Evolutionary conservation across 2,888 invertebrate species (phyloP).

Genomic region (Drepana falcataria): DNA sequence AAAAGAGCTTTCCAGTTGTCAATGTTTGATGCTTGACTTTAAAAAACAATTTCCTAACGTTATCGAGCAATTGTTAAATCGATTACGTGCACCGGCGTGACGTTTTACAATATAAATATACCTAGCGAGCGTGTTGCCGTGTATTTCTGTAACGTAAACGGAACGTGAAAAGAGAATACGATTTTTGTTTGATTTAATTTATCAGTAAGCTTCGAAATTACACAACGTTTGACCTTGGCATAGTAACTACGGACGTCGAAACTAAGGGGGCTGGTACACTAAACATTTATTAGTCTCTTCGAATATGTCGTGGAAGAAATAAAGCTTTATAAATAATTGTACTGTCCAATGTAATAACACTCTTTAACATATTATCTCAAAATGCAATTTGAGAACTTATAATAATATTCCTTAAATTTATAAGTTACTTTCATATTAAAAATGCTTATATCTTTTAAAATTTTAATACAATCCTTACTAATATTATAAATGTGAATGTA

Average conservation of each 20-base stretch:
- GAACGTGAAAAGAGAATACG: constrained; percentile 15
- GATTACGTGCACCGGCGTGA: constrained; percentile 1
- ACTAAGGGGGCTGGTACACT: constrained; percentile 15
- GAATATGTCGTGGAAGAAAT: background rate
- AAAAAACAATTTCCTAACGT: background rate
- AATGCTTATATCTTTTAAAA: too few relatives aligned
- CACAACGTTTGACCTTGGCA: constrained; percentile 59
- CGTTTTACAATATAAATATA: constrained; percentile 1
- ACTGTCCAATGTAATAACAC: too few relatives aligned
- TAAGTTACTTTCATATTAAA: too few relatives aligned
- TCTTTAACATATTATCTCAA: too few relatives aligned
- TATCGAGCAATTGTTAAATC: background rate
- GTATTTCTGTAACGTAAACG: constrained; percentile 1
- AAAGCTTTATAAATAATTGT: too few relatives aligned
- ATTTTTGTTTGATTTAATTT: constrained; percentile 37
- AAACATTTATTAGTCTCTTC: constrained; percentile 10
- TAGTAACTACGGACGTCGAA: constrained; percentile 39
- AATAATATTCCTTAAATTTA: too few relatives aligned
- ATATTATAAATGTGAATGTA: too few relatives aligned
- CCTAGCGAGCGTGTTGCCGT: background rate
- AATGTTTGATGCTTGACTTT: background rate
- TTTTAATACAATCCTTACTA: too few relatives aligned
- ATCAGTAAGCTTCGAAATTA: constrained; percentile 45
- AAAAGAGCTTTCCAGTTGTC: too few relatives aligned
- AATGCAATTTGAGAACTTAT: too few relatives aligned